Conservation (phyloP, 37 sponge, comb jelly and placozoan species). For the Petrosia ficiformis region DNA sequence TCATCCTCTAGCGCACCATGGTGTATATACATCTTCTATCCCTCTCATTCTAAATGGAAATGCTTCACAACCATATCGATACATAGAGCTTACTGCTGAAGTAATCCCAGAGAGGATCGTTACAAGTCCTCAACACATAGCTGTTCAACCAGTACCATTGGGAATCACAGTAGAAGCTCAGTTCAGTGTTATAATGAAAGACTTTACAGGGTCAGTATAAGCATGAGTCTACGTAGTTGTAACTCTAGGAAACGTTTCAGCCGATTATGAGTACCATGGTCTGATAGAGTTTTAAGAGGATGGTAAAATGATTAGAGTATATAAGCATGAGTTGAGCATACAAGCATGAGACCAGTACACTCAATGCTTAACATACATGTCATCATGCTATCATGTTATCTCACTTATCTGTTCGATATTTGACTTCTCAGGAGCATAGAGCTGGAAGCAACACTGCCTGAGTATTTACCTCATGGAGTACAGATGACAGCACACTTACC, state of each 20-base stretch:
- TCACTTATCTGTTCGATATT: too few relatives aligned
- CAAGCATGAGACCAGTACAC: too few relatives aligned
- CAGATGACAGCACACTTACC: too few relatives aligned
- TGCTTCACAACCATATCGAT: constrained; percentile 42
- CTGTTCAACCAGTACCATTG: constrained; percentile 66
- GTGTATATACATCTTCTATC: constrained; percentile 11
- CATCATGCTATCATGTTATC: too few relatives aligned
- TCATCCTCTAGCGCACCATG: constrained; percentile 44
- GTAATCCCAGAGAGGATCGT: constrained; percentile 29
- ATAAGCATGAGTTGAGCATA: too few relatives aligned
- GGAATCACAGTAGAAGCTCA: constrained; percentile 41
- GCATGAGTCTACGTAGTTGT: too few relatives aligned
- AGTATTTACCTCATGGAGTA: too few relatives aligned
- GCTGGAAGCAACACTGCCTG: too few relatives aligned
- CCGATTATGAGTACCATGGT: neutral
- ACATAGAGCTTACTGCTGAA: constrained; percentile 22
- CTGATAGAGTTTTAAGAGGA: too few relatives aligned
- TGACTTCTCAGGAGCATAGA: too few relatives aligned
- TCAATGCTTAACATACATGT: too few relatives aligned
- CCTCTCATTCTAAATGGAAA: constrained; percentile 52
- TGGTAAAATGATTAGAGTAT: too few relatives aligned
- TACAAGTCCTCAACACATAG: constrained; percentile 29
- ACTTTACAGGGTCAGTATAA: constrained; percentile 50
- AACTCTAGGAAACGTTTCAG: neutral
- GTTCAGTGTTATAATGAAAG: constrained; percentile 38